A percentile compares a stretch with the other conserved stretches of the same genome.
Conservation (phyloP, 2,113 vertebrate genomes). For the Cynopterus brachyotis region DNA sequence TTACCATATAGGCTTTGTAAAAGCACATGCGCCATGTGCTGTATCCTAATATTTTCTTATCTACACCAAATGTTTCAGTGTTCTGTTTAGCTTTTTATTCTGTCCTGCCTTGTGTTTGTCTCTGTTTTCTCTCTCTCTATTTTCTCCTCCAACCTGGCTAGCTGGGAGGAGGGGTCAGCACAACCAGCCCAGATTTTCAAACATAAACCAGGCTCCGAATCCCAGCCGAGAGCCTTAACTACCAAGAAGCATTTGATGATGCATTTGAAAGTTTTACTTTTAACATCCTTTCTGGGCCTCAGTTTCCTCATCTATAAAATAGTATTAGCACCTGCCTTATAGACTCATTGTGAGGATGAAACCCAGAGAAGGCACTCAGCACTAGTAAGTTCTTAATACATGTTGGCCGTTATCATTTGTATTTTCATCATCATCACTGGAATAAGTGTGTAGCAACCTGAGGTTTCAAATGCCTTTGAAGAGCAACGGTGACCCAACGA, state of each 20-base stretch:
- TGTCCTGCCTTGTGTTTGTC: neutral
- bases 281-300: neutral
- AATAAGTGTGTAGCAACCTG: neutral
- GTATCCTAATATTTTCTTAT: neutral
- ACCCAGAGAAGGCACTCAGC: neutral
- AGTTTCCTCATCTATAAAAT: neutral
- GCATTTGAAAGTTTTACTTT: neutral
- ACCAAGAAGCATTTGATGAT: neutral
- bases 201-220: neutral
- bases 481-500: neutral
- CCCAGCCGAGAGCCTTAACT: neutral
- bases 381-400: neutral
- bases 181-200: neutral
- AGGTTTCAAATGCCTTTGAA: slow-evolving; percentile 4
- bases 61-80: neutral
- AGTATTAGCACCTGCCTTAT: neutral
- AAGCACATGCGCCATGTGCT: too few species aligned
- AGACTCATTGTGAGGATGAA: neutral
- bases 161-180: neutral
- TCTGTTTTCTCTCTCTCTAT: neutral
- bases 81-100: neutral
- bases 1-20: too few species aligned
- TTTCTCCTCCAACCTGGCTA: neutral
- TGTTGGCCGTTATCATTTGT: neutral
- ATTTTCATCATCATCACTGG: neutral